phyloP scores from a whole-genome alignment of 2,797 vertebrate species.

The Gorsachius magnificus region DNA sequence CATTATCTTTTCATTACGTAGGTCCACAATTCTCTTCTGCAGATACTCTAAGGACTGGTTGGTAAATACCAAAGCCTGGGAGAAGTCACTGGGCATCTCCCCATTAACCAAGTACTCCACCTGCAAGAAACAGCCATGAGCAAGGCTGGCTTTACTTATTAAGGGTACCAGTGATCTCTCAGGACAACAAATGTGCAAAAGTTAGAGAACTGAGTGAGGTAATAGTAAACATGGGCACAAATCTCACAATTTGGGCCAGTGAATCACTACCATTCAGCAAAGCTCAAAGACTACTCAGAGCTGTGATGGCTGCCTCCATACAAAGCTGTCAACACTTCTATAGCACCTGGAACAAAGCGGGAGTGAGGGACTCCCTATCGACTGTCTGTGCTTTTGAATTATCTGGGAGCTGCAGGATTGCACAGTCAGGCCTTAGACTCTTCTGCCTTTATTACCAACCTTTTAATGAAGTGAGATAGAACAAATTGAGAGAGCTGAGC shows the following conservation, averaged over 20 bases:
- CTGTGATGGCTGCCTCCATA: not conserved
- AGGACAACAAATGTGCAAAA: not conserved
- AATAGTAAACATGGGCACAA: not conserved
- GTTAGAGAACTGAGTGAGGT: not conserved
- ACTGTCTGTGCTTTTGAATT: not conserved
- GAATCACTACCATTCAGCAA: not conserved
- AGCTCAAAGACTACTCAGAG: not conserved
- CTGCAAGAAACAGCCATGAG: conserved; percentile 63
- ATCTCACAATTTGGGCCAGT: not conserved
- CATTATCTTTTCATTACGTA: conserved; percentile 80
- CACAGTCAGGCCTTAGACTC: not conserved
- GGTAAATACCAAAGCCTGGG: conserved; percentile 82
- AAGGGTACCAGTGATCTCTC: not conserved
- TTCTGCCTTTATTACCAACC: not conserved
- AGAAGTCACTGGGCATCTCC: conserved; percentile 79
- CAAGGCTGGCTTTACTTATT: not conserved
- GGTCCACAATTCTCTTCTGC: conserved; percentile 77
- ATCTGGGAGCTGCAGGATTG: not conserved
- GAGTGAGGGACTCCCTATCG: not conserved
- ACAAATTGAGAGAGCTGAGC: not conserved
- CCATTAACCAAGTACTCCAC: conserved; percentile 78
- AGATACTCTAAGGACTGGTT: conserved; percentile 76
- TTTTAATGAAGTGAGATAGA: not conserved
- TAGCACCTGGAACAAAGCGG: not conserved
- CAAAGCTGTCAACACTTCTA: not conserved